These are phyloP conservation scores for Carterocephalus palaemon DNA, from an alignment of 2,888 invertebrate genomes.

Conservation along the genomic window DNA sequence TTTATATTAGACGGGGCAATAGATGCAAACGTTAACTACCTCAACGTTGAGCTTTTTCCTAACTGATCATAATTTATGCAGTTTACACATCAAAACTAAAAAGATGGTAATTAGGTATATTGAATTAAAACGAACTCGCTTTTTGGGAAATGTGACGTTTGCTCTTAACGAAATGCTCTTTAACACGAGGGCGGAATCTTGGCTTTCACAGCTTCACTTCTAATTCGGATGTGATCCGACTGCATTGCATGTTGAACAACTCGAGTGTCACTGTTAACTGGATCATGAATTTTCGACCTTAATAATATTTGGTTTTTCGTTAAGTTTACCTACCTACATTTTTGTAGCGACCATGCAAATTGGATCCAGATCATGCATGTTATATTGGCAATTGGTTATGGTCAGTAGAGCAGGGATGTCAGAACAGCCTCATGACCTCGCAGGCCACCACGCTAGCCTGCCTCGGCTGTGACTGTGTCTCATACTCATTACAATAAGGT, in stretches of 20 bases:
- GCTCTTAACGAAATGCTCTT: too few species aligned
- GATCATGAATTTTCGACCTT: too few species aligned
- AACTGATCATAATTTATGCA: too few species aligned
- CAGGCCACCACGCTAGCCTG: slow-evolving; percentile 10
- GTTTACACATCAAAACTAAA: not conserved
- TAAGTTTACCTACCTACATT: too few species aligned
- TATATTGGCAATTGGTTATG: slow-evolving; percentile 1
- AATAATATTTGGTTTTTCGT: too few species aligned
- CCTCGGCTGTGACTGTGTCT: slow-evolving; percentile 13
- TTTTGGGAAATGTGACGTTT: too few species aligned
- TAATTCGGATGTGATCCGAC: slow-evolving; percentile 1
- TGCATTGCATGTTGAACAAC: not conserved
- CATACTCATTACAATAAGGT: slow-evolving; percentile 7
- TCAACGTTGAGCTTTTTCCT: too few species aligned
- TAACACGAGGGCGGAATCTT: slow-evolving; percentile 2
- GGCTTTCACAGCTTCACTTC: not conserved
- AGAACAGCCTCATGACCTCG: slow-evolving; percentile 8
- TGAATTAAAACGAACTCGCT: slow-evolving; percentile 8
- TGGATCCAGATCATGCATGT: not conserved
- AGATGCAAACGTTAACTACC: too few species aligned
- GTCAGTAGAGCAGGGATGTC: slow-evolving; percentile 5
- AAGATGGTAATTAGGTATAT: not conserved
- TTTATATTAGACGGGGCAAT: too few species aligned
- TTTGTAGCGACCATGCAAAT: too few species aligned
- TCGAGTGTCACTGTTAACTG: too few species aligned